Conservation (phyloP, 1,140 invertebrate species). For the Agrilus planipennis region DNA sequence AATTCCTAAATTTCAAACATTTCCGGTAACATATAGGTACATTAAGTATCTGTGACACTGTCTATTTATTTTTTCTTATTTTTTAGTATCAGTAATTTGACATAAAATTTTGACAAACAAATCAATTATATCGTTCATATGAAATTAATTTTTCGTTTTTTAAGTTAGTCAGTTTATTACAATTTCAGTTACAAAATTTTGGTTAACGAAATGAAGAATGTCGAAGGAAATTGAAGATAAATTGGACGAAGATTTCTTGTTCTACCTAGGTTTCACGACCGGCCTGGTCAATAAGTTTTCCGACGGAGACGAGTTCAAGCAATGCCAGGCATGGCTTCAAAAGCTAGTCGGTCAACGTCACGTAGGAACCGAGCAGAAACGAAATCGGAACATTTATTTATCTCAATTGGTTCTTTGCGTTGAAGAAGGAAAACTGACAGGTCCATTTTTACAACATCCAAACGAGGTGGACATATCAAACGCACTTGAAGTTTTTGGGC, state of each 20-base stretch:
- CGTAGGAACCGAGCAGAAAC: constrained; percentile 25
- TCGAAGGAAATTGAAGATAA: constrained; percentile 30
- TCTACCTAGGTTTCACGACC: constrained; percentile 31
- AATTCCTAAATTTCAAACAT: no score
- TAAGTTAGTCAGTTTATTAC: no score
- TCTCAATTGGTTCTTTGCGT: constrained; percentile 31
- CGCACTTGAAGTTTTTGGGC: constrained; percentile 23
- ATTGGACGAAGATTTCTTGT: constrained; percentile 34
- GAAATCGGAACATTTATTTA: constrained; percentile 33
- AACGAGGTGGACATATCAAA: constrained; percentile 25
- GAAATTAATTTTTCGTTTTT: no score
- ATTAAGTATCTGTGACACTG: no score
- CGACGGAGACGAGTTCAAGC: constrained; percentile 13
- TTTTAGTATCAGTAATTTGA: no score
- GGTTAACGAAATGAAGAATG: no score
- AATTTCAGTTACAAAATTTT: no score
- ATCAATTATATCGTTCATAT: no score
- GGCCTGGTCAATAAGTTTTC: constrained; percentile 23
- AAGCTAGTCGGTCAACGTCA: constrained; percentile 31
- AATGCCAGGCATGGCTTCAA: constrained; percentile 28
- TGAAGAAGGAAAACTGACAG: constrained; percentile 30
- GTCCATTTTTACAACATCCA: constrained; percentile 26
- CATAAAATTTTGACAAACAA: no score
- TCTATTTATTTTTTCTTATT: no score
- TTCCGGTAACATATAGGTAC: no score